Evolutionary conservation across 2,797 vertebrate species (phyloP).

Genomic region (Dipus sagitta): DNA sequence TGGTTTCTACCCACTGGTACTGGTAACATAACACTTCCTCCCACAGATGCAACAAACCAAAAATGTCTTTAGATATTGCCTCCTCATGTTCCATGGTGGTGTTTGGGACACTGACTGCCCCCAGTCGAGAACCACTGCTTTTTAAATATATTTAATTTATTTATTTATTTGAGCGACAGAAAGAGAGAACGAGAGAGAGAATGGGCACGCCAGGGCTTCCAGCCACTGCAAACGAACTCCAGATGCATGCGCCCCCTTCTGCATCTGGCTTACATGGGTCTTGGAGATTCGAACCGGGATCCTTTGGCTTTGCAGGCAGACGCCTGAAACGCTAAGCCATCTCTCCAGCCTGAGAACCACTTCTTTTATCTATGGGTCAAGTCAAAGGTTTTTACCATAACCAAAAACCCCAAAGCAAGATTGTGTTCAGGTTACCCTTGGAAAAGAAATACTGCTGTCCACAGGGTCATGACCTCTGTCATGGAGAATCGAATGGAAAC

Average conservation of each 20-base stretch:
- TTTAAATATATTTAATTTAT: no score
- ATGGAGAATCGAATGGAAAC: neutral
- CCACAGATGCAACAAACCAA: neutral
- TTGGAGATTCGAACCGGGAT: no score
- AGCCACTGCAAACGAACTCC: no score
- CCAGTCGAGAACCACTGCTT: neutral
- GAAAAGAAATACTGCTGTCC: conserved; percentile 10
- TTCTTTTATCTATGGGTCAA: neutral
- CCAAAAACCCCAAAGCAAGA: neutral
- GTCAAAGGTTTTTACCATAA: neutral
- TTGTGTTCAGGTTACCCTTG: neutral
- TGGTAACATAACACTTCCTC: neutral
- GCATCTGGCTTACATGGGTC: no score
- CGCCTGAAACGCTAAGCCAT: no score
- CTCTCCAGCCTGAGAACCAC: no score
- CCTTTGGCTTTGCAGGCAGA: no score
- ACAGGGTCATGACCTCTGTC: neutral
- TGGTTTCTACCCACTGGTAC: neutral
- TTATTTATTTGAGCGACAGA: no score
- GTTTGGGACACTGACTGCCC: neutral
- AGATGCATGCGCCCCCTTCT: no score
- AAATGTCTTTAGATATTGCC: conserved; percentile 9
- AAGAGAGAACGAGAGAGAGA: no score
- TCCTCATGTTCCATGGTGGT: neutral
- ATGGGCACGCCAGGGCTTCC: no score